These are phyloP conservation scores for Felis catus DNA, from an alignment of 2,113 vertebrate species.

Conservation along the genomic window DNA sequence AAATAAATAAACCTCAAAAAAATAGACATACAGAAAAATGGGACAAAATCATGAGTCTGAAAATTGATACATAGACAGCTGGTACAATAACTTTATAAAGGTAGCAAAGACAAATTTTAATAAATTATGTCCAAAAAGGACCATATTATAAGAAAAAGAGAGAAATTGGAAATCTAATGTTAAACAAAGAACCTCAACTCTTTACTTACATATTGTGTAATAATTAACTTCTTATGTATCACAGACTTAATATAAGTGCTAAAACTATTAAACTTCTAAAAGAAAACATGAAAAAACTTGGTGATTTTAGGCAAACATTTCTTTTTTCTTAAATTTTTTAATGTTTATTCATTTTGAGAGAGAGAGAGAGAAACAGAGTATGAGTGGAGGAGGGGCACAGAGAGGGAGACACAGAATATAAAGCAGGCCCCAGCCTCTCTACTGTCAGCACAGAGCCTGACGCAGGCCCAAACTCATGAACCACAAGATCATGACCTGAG, in stretches of 20 bases:
- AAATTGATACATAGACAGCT: background rate
- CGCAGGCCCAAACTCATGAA: too few species aligned
- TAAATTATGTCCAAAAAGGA: background rate
- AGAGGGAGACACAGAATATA: too few species aligned
- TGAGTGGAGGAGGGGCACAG: too few species aligned
- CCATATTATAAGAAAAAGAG: background rate
- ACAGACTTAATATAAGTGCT: background rate
- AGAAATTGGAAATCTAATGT: background rate
- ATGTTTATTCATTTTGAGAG: too few species aligned
- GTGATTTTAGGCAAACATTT: background rate
- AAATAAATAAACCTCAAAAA: background rate
- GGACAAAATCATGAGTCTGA: background rate
- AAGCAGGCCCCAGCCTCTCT: too few species aligned
- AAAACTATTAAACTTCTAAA: background rate
- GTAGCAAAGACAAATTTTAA: background rate
- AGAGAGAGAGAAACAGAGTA: too few species aligned
- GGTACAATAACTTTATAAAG: conserved; percentile 14
- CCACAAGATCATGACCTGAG: too few species aligned
- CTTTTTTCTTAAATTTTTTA: background rate
- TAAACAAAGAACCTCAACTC: background rate
- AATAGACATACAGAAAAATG: background rate
- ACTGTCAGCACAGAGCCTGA: too few species aligned
- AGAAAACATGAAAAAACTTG: background rate
- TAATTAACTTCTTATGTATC: background rate
- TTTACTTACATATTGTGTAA: background rate